phyloP scores from a whole-genome alignment of 2,888 invertebrate species.

The Acronicta psi region DNA sequence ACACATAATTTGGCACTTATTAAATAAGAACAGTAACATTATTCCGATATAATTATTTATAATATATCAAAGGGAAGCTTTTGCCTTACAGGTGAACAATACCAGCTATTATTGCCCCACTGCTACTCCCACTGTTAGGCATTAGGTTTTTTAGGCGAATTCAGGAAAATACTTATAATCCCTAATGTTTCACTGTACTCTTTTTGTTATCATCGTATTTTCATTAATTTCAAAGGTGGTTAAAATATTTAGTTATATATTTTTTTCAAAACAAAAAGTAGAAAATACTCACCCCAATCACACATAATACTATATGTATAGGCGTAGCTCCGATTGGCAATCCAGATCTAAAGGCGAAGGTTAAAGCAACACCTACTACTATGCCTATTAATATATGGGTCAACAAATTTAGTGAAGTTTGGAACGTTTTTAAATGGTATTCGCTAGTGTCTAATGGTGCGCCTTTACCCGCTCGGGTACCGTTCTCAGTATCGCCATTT shows the following conservation, averaged over 20 bases:
- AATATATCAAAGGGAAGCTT: too few relatives aligned
- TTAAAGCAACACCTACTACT: constrained; percentile 64
- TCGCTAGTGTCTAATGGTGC: neutral
- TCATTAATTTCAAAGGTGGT: too few relatives aligned
- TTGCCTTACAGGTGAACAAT: too few relatives aligned
- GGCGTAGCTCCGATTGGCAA: constrained; percentile 65
- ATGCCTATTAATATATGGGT: constrained; percentile 75
- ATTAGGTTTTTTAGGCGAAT: too few relatives aligned
- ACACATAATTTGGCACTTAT: neutral
- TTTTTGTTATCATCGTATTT: too few relatives aligned
- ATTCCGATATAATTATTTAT: too few relatives aligned
- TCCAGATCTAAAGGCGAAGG: constrained; percentile 68
- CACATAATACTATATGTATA: constrained; percentile 75
- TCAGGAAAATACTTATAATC: too few relatives aligned
- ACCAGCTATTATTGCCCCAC: too few relatives aligned
- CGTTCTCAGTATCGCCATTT: constrained; percentile 24
- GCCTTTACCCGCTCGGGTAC: neutral
- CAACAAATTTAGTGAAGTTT: constrained; percentile 68
- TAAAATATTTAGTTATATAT: too few relatives aligned
- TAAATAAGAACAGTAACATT: too few relatives aligned
- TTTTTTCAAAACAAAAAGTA: constrained; percentile 1
- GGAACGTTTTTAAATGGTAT: constrained; percentile 64
- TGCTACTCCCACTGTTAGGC: too few relatives aligned
- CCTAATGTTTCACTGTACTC: too few relatives aligned
- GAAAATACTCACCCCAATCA: constrained; percentile 76